A percentile compares a stretch with the other conserved stretches of the same genome.
Evolutionary conservation across 1,140 invertebrate species (phyloP).

Genomic region (Halictus rubicundus): DNA sequence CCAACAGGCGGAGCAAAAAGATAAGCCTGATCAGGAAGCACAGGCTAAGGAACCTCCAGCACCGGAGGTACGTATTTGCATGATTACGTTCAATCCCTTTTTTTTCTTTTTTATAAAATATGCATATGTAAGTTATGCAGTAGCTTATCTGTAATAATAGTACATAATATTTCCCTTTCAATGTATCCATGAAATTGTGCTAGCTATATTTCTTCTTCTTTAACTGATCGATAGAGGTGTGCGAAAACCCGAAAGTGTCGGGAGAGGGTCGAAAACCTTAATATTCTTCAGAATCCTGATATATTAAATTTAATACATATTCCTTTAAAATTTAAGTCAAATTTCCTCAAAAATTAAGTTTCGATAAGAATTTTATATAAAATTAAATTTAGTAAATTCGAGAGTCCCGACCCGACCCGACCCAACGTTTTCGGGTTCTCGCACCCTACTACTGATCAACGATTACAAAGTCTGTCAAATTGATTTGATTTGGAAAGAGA

Average conservation of each 20-base stretch:
- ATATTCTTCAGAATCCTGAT: no score
- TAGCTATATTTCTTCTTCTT: background rate
- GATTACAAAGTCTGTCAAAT: background rate
- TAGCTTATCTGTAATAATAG: slow-evolving; percentile 2
- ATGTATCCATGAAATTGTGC: background rate
- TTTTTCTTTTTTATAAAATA: slow-evolving; percentile 1
- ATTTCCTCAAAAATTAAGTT: no score
- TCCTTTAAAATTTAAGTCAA: no score
- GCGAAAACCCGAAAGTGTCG: no score
- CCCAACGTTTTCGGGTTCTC: no score
- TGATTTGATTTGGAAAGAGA: background rate
- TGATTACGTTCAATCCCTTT: background rate
- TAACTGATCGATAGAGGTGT: background rate
- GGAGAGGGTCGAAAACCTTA: no score
- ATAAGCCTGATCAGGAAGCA: slow-evolving; percentile 77
- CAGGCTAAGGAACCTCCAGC: slow-evolving; percentile 79
- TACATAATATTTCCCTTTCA: slow-evolving; percentile 15
- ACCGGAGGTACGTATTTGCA: slow-evolving; percentile 77
- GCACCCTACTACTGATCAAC: no score
- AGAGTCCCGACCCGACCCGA: no score
- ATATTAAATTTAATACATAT: no score
- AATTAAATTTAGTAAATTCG: no score
- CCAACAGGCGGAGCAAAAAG: slow-evolving; percentile 74
- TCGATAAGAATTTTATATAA: no score
- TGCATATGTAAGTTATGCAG: background rate